A percentile compares a stretch with the other conserved stretches of the same genome.
Conservation (phyloP, 1,140 invertebrate species). For the Drosophila rufa region DNA sequence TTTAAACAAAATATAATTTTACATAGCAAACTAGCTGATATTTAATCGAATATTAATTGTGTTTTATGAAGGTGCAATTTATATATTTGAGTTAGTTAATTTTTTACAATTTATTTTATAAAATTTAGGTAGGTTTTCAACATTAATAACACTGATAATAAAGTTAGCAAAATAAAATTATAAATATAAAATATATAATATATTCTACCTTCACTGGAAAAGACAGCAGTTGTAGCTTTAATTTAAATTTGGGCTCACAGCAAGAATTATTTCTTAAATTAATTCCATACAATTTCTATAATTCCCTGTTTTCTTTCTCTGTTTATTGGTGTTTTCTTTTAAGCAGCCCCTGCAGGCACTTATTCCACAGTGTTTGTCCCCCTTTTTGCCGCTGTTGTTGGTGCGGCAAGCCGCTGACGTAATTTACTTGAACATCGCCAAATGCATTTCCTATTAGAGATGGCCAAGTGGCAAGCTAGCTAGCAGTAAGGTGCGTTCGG, state of each 20-base stretch:
- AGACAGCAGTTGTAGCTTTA: no score
- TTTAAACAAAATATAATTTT: background rate
- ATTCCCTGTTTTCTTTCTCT: background rate
- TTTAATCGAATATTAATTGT: background rate
- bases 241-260: no score
- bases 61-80: background rate
- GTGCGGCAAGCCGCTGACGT: conserved; percentile 72
- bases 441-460: conserved; percentile 72
- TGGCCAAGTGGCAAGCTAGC: conserved; percentile 25
- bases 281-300: background rate
- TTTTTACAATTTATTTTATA: no score
- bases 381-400: conserved; percentile 8
- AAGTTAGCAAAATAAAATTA: no score
- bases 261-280: no score
- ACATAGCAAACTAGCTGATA: fast-evolving
- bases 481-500: conserved; percentile 40
- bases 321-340: conserved; percentile 62
- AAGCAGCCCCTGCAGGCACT: conserved; percentile 72
- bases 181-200: no score
- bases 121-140: no score
- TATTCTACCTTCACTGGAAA: no score
- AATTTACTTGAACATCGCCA: conserved; percentile 71
- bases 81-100: background rate
- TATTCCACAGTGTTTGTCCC: conserved; percentile 42
- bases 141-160: no score